These are phyloP conservation scores for Anarhynchus alexandrinus DNA, from an alignment of 2,113 vertebrate genomes.

Conservation along the genomic window DNA sequence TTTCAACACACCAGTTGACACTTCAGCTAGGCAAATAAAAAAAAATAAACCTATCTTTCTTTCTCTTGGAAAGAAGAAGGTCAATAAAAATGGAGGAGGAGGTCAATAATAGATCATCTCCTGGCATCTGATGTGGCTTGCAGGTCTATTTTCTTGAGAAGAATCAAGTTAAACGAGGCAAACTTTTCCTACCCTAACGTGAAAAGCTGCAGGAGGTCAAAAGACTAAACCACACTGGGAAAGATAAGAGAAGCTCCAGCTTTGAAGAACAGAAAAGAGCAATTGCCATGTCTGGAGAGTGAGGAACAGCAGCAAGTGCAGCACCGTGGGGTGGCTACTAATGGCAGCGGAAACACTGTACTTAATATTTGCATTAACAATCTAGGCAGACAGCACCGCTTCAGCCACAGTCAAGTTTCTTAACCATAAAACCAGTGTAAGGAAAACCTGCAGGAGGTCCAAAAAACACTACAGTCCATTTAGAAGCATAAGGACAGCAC, in stretches of 20 bases:
- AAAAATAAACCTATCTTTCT: neutral
- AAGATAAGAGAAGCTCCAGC: neutral
- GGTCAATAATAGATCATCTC: neutral
- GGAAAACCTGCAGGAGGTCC: neutral
- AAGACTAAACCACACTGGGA: neutral
- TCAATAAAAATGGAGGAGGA: too few relatives aligned
- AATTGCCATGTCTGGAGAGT: neutral
- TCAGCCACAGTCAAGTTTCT: neutral
- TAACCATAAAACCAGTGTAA: neutral
- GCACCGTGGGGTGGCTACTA: neutral
- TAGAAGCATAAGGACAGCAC: neutral
- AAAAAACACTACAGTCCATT: neutral
- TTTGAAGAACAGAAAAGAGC: neutral
- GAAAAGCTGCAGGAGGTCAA: neutral
- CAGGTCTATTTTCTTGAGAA: neutral
- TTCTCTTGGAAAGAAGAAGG: neutral
- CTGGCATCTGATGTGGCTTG: too few relatives aligned
- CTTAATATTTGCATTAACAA: neutral
- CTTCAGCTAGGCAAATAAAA: neutral
- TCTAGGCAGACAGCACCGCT: neutral
- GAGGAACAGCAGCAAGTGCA: neutral
- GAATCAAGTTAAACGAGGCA: neutral
- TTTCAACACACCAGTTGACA: neutral
- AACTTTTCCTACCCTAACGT: neutral
- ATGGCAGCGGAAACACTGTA: rapidly evolving